These are phyloP conservation scores for Cerceris ruficornis DNA, from an alignment of 2,888 invertebrate species.

Conservation along the genomic window DNA sequence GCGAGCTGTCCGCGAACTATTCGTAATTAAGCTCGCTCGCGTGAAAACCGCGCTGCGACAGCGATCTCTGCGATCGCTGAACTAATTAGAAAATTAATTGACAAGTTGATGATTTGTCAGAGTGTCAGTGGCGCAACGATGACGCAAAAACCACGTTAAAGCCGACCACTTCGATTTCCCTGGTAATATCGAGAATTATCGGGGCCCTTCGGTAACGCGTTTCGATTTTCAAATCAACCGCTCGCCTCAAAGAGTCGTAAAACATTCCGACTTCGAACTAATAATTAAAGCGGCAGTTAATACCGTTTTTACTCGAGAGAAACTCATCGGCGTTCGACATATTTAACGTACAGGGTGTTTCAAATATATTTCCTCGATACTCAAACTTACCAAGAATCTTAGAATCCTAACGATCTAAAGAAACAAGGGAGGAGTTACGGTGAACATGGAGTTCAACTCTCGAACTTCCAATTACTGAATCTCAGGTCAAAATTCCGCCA, in stretches of 20 bases:
- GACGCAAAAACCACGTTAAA: not conserved
- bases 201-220: not conserved
- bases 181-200: constrained; percentile 58
- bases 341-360: not conserved
- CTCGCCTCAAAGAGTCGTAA: constrained; percentile 31
- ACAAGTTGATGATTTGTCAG: constrained; percentile 58
- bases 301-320: constrained; percentile 61
- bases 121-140: constrained; percentile 1
- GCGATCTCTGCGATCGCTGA: constrained; percentile 19
- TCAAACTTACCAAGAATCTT: no score
- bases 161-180: constrained; percentile 16
- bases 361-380: no score
- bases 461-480: no score
- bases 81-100: constrained; percentile 67
- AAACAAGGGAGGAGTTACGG: no score
- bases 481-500: no score
- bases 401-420: no score
- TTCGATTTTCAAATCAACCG: constrained; percentile 43
- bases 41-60: constrained; percentile 7
- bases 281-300: constrained; percentile 70
- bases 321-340: not conserved
- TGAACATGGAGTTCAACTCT: no score
- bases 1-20: constrained; percentile 26
- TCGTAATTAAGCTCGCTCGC: constrained; percentile 33
- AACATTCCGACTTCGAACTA: constrained; percentile 48